phyloP scores from a whole-genome alignment of 1,140 invertebrate species.

The Neotoxoptera formosana region DNA sequence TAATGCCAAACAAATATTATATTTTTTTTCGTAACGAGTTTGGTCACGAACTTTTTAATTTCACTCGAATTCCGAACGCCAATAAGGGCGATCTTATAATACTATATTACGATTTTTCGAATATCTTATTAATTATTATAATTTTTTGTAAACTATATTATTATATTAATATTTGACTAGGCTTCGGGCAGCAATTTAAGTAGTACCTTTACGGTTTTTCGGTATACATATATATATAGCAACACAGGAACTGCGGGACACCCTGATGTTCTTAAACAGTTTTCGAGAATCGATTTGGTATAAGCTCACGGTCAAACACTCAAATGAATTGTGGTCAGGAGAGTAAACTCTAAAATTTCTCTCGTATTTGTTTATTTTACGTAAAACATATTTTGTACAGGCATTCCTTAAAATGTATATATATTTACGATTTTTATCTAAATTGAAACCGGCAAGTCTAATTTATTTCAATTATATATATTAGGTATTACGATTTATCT shows the following conservation, averaged over 20 bases:
- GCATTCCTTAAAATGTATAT: background rate
- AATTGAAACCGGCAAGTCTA: background rate
- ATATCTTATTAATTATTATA: background rate
- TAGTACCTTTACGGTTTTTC: background rate
- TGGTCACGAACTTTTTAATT: constrained; percentile 21
- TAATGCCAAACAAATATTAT: background rate
- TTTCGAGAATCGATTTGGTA: background rate
- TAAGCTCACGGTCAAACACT: background rate
- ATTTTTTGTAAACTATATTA: background rate
- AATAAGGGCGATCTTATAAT: no score
- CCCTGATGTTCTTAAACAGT: no score
- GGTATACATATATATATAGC: no score
- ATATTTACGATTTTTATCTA: background rate
- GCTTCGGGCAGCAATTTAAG: background rate
- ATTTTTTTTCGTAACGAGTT: background rate
- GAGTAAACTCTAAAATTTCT: background rate
- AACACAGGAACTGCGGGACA: no score
- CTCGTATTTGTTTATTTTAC: background rate
- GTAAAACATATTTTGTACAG: background rate
- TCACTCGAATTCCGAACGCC: background rate
- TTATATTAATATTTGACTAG: no score
- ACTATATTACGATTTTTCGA: background rate
- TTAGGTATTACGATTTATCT: constrained; percentile 2
- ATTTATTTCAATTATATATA: background rate
- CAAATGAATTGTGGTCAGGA: background rate